Percentiles rank a stretch among this genome's conserved stretches.
Evolutionary conservation across 2,797 vertebrate species (phyloP).

Genomic region (Cyprinella venusta): DNA sequence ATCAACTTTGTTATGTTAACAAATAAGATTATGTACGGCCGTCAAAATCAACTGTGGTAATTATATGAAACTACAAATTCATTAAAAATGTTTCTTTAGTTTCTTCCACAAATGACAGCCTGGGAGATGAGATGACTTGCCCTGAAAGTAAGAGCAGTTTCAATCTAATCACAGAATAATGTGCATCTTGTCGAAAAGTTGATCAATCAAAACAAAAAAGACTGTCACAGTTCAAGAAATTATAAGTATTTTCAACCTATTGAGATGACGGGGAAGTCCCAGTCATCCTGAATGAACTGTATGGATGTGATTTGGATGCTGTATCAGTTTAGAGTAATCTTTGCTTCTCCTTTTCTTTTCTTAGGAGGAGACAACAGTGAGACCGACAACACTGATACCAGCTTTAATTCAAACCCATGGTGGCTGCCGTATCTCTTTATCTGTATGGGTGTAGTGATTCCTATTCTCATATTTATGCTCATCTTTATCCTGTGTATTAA

Average conservation of each 20-base stretch:
- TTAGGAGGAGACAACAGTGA: neutral
- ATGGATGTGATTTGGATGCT: neutral
- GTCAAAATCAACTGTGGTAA: neutral
- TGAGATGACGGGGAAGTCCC: too few species aligned
- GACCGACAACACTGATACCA: accelerated
- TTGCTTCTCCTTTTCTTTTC: neutral
- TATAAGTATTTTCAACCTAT: neutral
- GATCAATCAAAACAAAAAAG: too few species aligned
- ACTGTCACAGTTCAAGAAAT: neutral
- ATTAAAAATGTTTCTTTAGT: too few species aligned
- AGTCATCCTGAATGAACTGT: too few species aligned
- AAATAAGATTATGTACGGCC: neutral
- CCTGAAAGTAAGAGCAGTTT: neutral
- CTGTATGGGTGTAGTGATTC: constrained; percentile 32
- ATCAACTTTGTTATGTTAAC: neutral
- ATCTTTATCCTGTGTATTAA: constrained; percentile 36
- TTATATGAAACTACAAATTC: neutral
- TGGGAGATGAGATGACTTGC: neutral
- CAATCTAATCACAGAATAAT: neutral
- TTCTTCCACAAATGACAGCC: neutral
- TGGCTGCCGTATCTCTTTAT: constrained; percentile 62
- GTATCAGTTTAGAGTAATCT: neutral
- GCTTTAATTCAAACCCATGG: accelerated
- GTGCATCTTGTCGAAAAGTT: too few species aligned
- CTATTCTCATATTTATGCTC: constrained; percentile 39